Percentiles rank a stretch among this genome's conserved stretches.
Evolutionary conservation across 1,140 invertebrate species (phyloP).

Genomic region (Trialeurodes vaporariorum): DNA sequence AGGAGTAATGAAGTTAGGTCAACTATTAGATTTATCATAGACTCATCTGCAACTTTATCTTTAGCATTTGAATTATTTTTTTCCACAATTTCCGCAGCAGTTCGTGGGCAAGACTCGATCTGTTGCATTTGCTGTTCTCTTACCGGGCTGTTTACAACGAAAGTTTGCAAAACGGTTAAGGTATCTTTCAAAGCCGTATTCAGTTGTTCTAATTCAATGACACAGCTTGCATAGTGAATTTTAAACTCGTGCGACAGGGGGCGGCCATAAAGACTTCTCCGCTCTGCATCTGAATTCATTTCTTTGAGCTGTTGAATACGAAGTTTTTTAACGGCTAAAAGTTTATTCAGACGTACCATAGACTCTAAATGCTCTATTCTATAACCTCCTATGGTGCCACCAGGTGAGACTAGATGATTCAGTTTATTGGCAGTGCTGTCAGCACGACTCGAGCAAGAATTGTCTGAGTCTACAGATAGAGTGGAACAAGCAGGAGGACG

Average conservation of each 20-base stretch:
- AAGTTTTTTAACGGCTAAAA: constrained; percentile 66
- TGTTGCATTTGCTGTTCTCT: constrained; percentile 40
- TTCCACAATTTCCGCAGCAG: constrained; percentile 68
- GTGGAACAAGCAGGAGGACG: constrained; percentile 41
- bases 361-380: constrained; percentile 17
- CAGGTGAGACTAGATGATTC: neutral
- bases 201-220: constrained; percentile 84
- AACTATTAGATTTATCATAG: constrained; percentile 64
- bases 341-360: constrained; percentile 60
- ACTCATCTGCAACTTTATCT: constrained; percentile 42
- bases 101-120: constrained; percentile 66
- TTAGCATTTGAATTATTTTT: constrained; percentile 51
- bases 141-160: constrained; percentile 14
- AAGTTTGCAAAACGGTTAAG: constrained; percentile 13
- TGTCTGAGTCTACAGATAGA: neutral
- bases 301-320: constrained; percentile 69
- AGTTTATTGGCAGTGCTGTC: constrained; percentile 24
- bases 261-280: constrained; percentile 64
- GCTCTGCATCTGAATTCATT: constrained; percentile 86
- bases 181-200: constrained; percentile 75
- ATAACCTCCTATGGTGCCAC: constrained; percentile 13
- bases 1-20: constrained; percentile 83
- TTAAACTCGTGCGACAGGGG: constrained; percentile 74
- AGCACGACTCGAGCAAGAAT: neutral
- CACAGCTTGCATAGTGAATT: constrained; percentile 72